A percentile compares a stretch with the other conserved stretches of the same genome.
These are phyloP conservation scores for Epinephelus malabaricus DNA, from an alignment of 2,797 vertebrate genomes.

Conservation along the genomic window DNA sequence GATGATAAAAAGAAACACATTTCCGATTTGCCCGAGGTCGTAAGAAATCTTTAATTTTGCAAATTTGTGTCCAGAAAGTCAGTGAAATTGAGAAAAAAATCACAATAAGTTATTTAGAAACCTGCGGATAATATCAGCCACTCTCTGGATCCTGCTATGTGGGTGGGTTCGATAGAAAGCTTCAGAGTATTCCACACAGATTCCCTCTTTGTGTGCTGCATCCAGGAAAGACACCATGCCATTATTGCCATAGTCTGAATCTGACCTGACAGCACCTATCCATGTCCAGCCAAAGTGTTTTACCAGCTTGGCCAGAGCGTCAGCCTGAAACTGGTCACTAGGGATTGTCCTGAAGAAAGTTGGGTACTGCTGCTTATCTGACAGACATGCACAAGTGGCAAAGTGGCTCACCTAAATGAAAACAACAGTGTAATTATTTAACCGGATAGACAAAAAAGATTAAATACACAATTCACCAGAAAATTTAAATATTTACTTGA, in stretches of 20 bases:
- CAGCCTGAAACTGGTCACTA: conserved; percentile 83
- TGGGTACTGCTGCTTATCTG: conserved; percentile 80
- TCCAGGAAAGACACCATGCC: conserved; percentile 78
- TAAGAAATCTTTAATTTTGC: not conserved
- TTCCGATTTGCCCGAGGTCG: no score
- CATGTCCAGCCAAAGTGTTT: no score
- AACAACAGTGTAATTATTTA: not conserved
- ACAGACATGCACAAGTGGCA: conserved; percentile 84
- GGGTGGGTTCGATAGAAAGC: conserved; percentile 72
- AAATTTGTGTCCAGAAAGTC: not conserved
- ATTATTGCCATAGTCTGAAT: conserved; percentile 84
- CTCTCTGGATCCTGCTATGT: conserved; percentile 62
- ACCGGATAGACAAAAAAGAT: not conserved
- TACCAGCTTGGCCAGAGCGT: conserved; percentile 46
- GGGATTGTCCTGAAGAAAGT: conserved; percentile 85
- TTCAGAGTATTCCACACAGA: conserved; percentile 81
- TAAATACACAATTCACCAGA: not conserved
- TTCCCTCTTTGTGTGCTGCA: conserved; percentile 70
- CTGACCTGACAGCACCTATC: conserved; percentile 82
- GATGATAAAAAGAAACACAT: no score
- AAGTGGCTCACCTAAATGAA: conserved; percentile 81
- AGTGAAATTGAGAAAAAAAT: not conserved
- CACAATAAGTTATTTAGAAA: not conserved
- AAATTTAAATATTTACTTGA: conserved; percentile 62
- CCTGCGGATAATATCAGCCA: conserved; percentile 77